Percentiles rank a stretch among this genome's conserved stretches.
These are phyloP conservation scores for Electrona antarctica DNA, from an alignment of 2,113 vertebrate species.

Conservation along the genomic window DNA sequence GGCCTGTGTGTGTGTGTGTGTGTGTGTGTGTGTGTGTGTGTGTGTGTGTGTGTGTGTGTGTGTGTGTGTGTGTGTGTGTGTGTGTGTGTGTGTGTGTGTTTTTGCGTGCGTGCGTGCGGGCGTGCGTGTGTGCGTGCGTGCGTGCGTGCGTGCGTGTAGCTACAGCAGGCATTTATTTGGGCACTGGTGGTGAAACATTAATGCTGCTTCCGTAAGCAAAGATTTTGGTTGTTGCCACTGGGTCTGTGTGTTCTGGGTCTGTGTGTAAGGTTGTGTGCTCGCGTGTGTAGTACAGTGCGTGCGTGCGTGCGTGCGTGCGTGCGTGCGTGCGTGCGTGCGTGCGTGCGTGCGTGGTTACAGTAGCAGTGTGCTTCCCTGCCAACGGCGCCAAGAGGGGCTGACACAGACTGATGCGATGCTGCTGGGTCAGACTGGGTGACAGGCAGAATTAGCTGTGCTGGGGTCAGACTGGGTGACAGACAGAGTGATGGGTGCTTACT, in stretches of 20 bases:
- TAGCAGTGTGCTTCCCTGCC: constrained; percentile 9
- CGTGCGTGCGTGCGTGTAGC: constrained; percentile 1
- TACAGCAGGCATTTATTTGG: not conserved
- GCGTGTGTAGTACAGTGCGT: not conserved
- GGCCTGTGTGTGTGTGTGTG: not conserved
- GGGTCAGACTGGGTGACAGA: too few relatives aligned
- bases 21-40: not conserved
- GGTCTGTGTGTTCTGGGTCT: constrained; percentile 11
- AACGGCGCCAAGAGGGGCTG: constrained; percentile 1
- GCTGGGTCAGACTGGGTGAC: too few relatives aligned
- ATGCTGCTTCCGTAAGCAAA: constrained; percentile 13
- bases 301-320: not conserved
- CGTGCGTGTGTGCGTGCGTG: not conserved
- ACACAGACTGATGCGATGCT: too few relatives aligned
- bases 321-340: not conserved
- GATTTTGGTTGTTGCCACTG: not conserved
- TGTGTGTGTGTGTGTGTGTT: constrained; percentile 1
- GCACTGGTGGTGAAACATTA: constrained; percentile 31
- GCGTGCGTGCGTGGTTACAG: not conserved
- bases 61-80: not conserved
- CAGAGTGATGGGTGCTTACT: too few relatives aligned
- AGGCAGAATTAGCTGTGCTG: too few relatives aligned
- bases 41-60: not conserved
- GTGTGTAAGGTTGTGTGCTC: not conserved
- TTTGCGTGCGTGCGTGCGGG: too few relatives aligned